phyloP scores from a whole-genome alignment of 2,888 invertebrate species.

The Crematogaster levior region DNA sequence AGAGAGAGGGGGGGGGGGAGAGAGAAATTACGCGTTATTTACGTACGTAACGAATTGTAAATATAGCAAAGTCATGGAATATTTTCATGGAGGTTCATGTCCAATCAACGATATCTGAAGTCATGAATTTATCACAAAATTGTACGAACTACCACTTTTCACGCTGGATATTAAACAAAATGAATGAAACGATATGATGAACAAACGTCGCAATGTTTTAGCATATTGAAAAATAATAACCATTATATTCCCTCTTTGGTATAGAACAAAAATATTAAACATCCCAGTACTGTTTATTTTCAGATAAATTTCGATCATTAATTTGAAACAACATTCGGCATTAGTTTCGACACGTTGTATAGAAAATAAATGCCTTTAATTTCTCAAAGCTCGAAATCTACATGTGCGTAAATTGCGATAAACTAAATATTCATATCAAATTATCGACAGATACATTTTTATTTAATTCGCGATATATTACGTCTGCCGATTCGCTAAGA shows the following conservation, averaged over 20 bases:
- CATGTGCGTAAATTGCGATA: neutral
- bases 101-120: slow-evolving; percentile 40
- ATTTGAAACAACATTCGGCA: neutral
- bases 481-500: neutral
- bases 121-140: slow-evolving; percentile 36
- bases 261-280: slow-evolving; percentile 31
- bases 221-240: slow-evolving; percentile 31
- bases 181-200: slow-evolving; percentile 18
- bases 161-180: slow-evolving; percentile 22
- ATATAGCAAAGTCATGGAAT: slow-evolving; percentile 38
- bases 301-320: slow-evolving; percentile 10
- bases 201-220: slow-evolving; percentile 10
- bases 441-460: slow-evolving; percentile 19
- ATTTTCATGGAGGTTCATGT: slow-evolving; percentile 27
- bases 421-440: slow-evolving; percentile 3
- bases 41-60: slow-evolving; percentile 47
- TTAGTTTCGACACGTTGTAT: neutral
- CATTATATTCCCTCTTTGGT: neutral
- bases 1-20: neutral
- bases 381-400: neutral
- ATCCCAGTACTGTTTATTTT: slow-evolving; percentile 16
- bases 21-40: slow-evolving; percentile 27
- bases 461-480: neutral
- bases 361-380: slow-evolving; percentile 26
- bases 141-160: slow-evolving; percentile 31